Percentiles rank a stretch among this genome's conserved stretches.
Conservation (phyloP, 2,888 invertebrate species). For the Aphrophora alni region DNA sequence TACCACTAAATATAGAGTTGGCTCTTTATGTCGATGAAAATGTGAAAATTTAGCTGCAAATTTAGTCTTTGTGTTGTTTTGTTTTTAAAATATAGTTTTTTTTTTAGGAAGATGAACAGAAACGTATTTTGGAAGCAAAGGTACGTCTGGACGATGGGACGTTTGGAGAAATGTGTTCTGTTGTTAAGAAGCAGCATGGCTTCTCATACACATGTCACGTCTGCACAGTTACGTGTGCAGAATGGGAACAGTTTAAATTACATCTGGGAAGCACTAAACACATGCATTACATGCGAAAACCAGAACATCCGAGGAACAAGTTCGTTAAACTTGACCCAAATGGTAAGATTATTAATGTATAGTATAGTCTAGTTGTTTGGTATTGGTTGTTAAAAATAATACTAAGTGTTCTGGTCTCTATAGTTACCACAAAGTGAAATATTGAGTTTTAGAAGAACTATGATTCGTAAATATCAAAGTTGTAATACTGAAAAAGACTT, state of each 20-base stretch:
- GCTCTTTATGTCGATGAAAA: too few species aligned
- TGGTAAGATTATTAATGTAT: slow-evolving; percentile 30
- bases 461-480: too few species aligned
- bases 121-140: neutral
- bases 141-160: slow-evolving; percentile 52
- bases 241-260: slow-evolving; percentile 11
- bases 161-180: slow-evolving; percentile 52
- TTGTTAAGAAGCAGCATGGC: slow-evolving; percentile 37
- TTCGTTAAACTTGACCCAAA: slow-evolving; percentile 47
- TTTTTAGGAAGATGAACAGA: neutral
- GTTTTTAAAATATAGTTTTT: too few species aligned
- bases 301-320: slow-evolving; percentile 55
- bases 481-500: too few species aligned
- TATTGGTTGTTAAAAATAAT: too few species aligned
- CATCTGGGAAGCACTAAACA: slow-evolving; percentile 55
- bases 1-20: too few species aligned
- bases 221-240: slow-evolving; percentile 47
- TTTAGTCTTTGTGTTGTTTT: too few species aligned
- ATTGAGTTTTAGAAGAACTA: too few species aligned
- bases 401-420: too few species aligned
- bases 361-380: too few species aligned
- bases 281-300: slow-evolving; percentile 57
- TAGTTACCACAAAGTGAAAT: too few species aligned
- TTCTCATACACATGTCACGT: slow-evolving; percentile 52
- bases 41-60: too few species aligned